Evolutionary conservation across 2,113 vertebrate genomes (phyloP).

Genomic region (Paratilapia polleni): DNA sequence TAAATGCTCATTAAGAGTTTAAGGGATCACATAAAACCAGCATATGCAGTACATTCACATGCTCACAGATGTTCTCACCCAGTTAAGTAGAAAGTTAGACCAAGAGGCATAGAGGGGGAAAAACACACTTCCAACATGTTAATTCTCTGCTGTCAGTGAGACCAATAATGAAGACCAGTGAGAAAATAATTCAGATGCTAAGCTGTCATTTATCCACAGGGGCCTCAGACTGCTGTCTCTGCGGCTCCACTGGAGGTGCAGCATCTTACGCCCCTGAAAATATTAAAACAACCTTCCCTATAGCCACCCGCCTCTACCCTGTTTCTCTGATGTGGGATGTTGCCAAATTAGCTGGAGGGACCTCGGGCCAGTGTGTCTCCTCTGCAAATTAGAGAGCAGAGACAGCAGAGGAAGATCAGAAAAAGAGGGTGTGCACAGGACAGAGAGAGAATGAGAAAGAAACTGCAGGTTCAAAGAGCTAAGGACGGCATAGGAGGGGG

Average conservation of each 20-base stretch:
- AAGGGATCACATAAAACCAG: constrained; percentile 4
- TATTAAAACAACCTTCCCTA: constrained; percentile 38
- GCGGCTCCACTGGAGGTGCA: constrained; percentile 47
- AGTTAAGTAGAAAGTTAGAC: constrained; percentile 17
- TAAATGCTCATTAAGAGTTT: constrained; percentile 37
- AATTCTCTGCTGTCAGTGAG: constrained; percentile 12
- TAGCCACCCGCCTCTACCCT: not conserved
- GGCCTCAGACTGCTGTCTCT: constrained; percentile 66
- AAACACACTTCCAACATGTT: constrained; percentile 17
- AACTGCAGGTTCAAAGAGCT: constrained; percentile 62
- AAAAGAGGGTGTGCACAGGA: constrained; percentile 18
- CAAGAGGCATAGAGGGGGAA: not conserved
- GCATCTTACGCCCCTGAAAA: constrained; percentile 33
- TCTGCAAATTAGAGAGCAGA: constrained; percentile 74
- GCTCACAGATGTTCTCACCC: not conserved
- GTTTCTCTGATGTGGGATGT: constrained; percentile 62
- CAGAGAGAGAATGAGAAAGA: constrained; percentile 12
- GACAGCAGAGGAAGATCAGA: constrained; percentile 27
- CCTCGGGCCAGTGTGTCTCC: constrained; percentile 56
- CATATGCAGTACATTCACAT: not conserved
- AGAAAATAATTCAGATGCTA: constrained; percentile 47
- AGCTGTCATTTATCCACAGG: constrained; percentile 72
- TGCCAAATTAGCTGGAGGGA: constrained; percentile 69
- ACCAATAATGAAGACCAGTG: constrained; percentile 5
- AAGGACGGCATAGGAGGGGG: constrained; percentile 43